Evolutionary conservation across 2,888 invertebrate genomes (phyloP).

Genomic region (Calephelis perditalis): DNA sequence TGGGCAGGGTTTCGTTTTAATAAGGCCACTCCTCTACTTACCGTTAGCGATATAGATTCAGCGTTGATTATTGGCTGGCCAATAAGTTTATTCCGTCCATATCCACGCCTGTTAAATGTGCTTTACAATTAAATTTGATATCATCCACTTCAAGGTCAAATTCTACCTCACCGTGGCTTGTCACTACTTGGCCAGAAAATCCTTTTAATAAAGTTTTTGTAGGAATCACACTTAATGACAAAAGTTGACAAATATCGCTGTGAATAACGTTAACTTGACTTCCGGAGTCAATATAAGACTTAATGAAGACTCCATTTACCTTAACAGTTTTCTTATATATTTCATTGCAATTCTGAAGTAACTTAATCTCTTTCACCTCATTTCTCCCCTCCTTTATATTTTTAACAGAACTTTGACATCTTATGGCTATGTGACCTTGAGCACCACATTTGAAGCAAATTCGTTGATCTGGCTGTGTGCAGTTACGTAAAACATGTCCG

Average conservation of each 20-base stretch:
- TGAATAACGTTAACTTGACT: slow-evolving; percentile 25
- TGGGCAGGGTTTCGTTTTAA: not conserved
- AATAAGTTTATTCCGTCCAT: slow-evolving; percentile 28
- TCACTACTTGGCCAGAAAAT: slow-evolving; percentile 22
- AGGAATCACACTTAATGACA: slow-evolving; percentile 16
- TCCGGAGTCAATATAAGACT: slow-evolving; percentile 27
- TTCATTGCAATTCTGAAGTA: slow-evolving; percentile 20
- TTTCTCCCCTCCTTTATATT: not conserved
- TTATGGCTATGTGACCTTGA: slow-evolving; percentile 26
- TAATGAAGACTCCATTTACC: slow-evolving; percentile 21
- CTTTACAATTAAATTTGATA: slow-evolving; percentile 19
- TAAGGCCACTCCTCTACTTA: not conserved
- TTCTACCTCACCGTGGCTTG: slow-evolving; percentile 25
- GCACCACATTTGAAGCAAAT: slow-evolving; percentile 27
- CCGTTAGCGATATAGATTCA: slow-evolving; percentile 22
- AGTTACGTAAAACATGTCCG: slow-evolving; percentile 23
- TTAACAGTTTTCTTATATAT: slow-evolving; percentile 23
- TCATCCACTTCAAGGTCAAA: slow-evolving; percentile 29
- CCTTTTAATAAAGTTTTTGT: slow-evolving; percentile 23
- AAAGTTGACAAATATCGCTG: not conserved
- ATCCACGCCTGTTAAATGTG: slow-evolving; percentile 23
- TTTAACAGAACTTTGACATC: slow-evolving; percentile 13
- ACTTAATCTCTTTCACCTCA: slow-evolving; percentile 25
- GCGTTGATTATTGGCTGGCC: slow-evolving; percentile 33
- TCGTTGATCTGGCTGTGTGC: slow-evolving; percentile 25